Percentiles rank a stretch among this genome's conserved stretches.
phyloP scores from a whole-genome alignment of 2,113 vertebrate genomes.

The Chrysemys picta region DNA sequence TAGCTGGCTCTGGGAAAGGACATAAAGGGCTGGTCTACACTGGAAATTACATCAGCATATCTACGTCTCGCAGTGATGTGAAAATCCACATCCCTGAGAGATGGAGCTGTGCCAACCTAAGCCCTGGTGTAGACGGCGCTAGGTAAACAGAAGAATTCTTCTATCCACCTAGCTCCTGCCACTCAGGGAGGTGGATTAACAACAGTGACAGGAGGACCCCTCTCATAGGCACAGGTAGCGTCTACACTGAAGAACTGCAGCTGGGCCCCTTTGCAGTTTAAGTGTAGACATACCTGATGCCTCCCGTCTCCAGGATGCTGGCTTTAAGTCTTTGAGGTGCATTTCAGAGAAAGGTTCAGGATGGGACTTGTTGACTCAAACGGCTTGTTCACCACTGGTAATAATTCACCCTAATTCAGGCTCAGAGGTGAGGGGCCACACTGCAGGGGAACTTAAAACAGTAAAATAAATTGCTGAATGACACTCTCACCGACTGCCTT shows the following conservation, averaged over 20 bases:
- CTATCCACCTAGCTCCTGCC: no score
- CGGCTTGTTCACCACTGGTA: rapidly evolving
- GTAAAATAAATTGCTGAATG: rapidly evolving
- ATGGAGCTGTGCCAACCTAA: not conserved
- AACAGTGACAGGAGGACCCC: no score
- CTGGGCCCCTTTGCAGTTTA: no score
- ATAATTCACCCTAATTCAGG: rapidly evolving
- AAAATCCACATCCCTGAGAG: not conserved
- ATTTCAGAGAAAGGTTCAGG: rapidly evolving
- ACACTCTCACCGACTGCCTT: rapidly evolving
- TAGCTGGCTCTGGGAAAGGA: no score
- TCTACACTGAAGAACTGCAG: no score
- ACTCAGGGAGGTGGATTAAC: no score
- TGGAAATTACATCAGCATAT: not conserved
- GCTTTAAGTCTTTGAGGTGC: not conserved
- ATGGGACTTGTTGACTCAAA: rapidly evolving
- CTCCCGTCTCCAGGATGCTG: not conserved
- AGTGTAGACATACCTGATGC: rapidly evolving
- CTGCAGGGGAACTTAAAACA: rapidly evolving
- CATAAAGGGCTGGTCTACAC: not conserved
- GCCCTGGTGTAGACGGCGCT: not conserved
- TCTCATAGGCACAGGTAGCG: no score
- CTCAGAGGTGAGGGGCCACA: rapidly evolving
- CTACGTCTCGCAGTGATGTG: not conserved
- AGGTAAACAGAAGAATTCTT: not conserved